A percentile compares a stretch with the other conserved stretches of the same genome.
Evolutionary conservation across 1,140 invertebrate genomes (phyloP).

Genomic region (Sinonovacula constricta): DNA sequence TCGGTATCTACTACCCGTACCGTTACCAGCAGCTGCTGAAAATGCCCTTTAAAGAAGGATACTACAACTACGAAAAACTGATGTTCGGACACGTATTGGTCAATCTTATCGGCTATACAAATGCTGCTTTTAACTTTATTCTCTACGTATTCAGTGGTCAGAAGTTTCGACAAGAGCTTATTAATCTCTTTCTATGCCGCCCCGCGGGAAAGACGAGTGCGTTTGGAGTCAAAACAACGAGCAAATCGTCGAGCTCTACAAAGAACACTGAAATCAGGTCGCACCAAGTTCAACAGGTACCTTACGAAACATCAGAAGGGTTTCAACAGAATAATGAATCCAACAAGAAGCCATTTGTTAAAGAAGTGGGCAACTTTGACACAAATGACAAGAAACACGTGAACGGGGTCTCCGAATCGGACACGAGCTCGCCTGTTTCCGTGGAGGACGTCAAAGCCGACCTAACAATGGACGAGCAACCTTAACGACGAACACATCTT

Average conservation of each 20-base stretch:
- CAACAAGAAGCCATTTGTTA: no score
- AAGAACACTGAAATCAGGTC: no score
- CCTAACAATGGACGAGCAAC: no score
- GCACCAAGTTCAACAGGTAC: no score
- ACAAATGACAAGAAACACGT: no score
- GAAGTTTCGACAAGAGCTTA: constrained; percentile 23
- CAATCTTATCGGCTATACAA: constrained; percentile 31
- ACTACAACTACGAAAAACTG: constrained; percentile 1
- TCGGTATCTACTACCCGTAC: background rate
- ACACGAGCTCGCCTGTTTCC: no score
- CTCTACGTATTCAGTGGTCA: constrained; percentile 43
- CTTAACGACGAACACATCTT: no score
- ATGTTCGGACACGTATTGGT: constrained; percentile 23
- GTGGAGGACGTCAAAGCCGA: no score
- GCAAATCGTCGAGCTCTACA: background rate
- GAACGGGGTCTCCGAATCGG: no score
- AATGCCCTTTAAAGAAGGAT: background rate
- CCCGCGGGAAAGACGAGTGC: background rate
- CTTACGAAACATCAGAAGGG: no score
- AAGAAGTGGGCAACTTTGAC: no score
- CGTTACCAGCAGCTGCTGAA: background rate
- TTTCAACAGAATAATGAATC: no score
- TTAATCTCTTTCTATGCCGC: constrained; percentile 4
- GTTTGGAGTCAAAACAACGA: background rate
- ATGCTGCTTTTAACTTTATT: constrained; percentile 34